These are phyloP conservation scores for Tetanocera ferruginea DNA, from an alignment of 2,888 invertebrate genomes.

Conservation along the genomic window DNA sequence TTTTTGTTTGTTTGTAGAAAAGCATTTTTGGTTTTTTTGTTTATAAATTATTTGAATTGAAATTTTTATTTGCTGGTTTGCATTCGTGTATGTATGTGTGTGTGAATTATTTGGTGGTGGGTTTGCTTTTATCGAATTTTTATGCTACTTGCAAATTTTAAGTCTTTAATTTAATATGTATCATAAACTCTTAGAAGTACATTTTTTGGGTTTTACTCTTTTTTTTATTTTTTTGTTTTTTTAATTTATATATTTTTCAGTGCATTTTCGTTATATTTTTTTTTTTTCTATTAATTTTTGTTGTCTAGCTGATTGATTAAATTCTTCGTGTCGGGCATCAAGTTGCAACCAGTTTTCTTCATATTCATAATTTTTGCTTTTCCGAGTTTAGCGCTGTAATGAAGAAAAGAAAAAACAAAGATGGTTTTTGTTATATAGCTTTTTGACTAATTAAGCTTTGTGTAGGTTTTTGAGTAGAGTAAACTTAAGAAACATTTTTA, in stretches of 20 bases:
- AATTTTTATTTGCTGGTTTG: slow-evolving; percentile 20
- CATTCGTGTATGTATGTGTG: neutral
- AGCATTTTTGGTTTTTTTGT: too few relatives aligned
- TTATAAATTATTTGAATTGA: too few relatives aligned
- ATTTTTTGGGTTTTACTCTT: slow-evolving; percentile 12
- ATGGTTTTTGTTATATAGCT: neutral
- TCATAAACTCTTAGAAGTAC: neutral
- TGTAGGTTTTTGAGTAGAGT: too few relatives aligned
- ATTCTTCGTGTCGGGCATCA: slow-evolving; percentile 13
- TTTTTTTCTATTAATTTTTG: slow-evolving; percentile 21
- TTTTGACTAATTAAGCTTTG: too few relatives aligned
- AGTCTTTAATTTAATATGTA: neutral
- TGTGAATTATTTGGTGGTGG: slow-evolving; percentile 25
- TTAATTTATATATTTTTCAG: slow-evolving; percentile 12
- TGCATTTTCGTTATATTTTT: slow-evolving; percentile 5
- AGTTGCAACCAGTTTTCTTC: slow-evolving; percentile 40
- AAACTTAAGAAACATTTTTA: too few relatives aligned
- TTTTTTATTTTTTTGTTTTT: too few relatives aligned
- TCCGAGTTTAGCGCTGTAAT: slow-evolving; percentile 50
- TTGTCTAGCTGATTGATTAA: slow-evolving; percentile 4
- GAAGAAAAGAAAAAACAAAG: slow-evolving; percentile 29
- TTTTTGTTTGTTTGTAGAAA: slow-evolving; percentile 2
- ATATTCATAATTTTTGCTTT: slow-evolving; percentile 26
- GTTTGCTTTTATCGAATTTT: slow-evolving; percentile 20
- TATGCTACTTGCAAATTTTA: slow-evolving; percentile 23